Base-by-base conservation (phyloP, 2,888 invertebrate species). In the Lysandra bellargus region DNA sequence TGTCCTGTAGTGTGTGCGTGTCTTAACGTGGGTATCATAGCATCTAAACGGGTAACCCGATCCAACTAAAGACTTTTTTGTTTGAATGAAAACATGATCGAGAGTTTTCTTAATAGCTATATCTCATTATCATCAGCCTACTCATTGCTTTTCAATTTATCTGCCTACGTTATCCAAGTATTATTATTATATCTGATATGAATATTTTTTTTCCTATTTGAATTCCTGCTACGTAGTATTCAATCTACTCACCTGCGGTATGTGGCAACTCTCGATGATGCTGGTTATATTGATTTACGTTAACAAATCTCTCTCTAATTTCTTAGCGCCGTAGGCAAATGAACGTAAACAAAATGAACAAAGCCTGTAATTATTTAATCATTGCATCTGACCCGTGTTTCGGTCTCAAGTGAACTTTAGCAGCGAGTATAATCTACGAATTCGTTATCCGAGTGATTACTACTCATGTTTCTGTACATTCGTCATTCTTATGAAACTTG, bases 321-420 rank as follows among this genome's bases (percentile, higher is more conserved):
- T 53, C 76, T 76, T 76, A 76, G 17, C 76, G 76, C 76, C 76
- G 30, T 76, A 17, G 76, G 76, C 76, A 76, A 76, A 76, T 57
- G 53, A 75, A 75, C 75, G 44, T 75, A 53, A 75, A 53, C 75
- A 64, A 30, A 64, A 12, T 30, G 49, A 17, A 76, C 76, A 76
- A 57, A 76, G 76, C 76, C 57, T 57, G 17, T 76, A 76, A 76
- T 76, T 76, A 76, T 76, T 76, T 76, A 76, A 76, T 76, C 53
- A 76, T 57, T 76, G 76, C 57, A 76, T 57, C 53, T 76, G 76
- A 76, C 76, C 76, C 17, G 33, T 33, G 57, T 57, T 57, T 49
- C 76, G 76, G 76, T 57, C 57, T 53, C 4, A 6, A 2, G 76
- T 76, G 76, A 76, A 76, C 76, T 76, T 76, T 76, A 57, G 30